Evolutionary conservation across 2,113 vertebrate species (phyloP).

Genomic region (Tyrannus savana): DNA sequence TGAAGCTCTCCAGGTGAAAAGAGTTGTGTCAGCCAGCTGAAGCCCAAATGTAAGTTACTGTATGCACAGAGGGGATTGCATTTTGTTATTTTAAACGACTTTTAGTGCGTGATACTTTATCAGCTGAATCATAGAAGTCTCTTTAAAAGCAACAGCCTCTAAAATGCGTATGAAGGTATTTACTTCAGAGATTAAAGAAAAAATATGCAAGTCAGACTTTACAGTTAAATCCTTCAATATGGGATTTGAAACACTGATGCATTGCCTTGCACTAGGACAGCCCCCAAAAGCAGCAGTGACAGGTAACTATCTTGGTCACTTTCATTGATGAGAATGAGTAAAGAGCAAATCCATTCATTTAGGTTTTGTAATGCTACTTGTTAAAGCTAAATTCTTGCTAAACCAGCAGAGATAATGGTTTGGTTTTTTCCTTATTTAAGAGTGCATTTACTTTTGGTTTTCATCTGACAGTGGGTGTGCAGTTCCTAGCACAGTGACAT

Average conservation of each 20-base stretch:
- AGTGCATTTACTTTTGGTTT: not conserved
- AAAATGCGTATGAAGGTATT: not conserved
- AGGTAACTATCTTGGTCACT: not conserved
- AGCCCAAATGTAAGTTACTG: not conserved
- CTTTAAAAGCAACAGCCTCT: not conserved
- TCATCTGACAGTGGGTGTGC: not conserved
- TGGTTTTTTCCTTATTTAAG: not conserved
- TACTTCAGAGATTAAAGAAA: not conserved
- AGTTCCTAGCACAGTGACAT: not conserved
- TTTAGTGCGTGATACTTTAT: accelerated
- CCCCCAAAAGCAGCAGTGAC: not conserved
- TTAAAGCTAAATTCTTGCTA: not conserved
- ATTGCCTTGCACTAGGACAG: not conserved
- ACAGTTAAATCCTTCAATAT: not conserved
- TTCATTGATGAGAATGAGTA: not conserved
- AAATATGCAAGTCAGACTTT: not conserved
- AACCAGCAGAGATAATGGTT: not conserved
- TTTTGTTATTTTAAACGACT: not conserved
- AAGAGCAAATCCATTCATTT: not conserved
- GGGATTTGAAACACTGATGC: not conserved
- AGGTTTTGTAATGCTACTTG: not conserved
- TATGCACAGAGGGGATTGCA: not conserved
- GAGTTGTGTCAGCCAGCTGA: not conserved
- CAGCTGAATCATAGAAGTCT: not conserved
- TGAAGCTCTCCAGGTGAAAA: not conserved